A percentile compares a stretch with the other conserved stretches of the same genome.
These are phyloP conservation scores for Catharus fuscescens DNA, from an alignment of 2,113 vertebrate species.

Conservation along the genomic window DNA sequence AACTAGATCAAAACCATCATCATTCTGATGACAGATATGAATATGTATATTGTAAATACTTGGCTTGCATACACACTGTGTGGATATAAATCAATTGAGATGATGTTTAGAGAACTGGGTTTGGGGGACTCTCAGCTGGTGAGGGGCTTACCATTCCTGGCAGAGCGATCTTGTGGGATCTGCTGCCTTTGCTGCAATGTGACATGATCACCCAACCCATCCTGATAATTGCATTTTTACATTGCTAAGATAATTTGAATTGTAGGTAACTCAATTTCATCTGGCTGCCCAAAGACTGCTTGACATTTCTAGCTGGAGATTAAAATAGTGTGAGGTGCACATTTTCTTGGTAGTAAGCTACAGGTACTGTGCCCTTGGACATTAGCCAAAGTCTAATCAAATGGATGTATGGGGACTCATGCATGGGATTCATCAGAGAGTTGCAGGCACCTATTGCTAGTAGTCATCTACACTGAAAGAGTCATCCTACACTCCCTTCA, in stretches of 20 bases:
- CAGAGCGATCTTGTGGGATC: not conserved
- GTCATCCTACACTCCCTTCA: not conserved
- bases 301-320: not conserved
- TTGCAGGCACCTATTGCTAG: not conserved
- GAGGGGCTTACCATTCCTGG: not conserved
- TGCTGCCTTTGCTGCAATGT: not conserved
- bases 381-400: not conserved
- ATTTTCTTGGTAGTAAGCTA: not conserved
- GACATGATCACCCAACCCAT: not conserved
- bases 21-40: not conserved
- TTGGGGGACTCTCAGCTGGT: not conserved
- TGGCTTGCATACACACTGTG: not conserved
- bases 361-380: not conserved
- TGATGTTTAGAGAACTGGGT: not conserved
- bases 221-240: not conserved
- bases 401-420: accelerated
- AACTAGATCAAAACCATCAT: not conserved
- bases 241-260: not conserved
- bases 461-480: not conserved
- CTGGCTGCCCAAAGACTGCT: not conserved
- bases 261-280: not conserved
- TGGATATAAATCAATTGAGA: not conserved
- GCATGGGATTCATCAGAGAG: not conserved
- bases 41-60: not conserved
- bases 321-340: not conserved